Percentiles rank a stretch among this genome's conserved stretches.
Conservation (phyloP, 2,113 vertebrate genomes). For the Semnornis frantzii region DNA sequence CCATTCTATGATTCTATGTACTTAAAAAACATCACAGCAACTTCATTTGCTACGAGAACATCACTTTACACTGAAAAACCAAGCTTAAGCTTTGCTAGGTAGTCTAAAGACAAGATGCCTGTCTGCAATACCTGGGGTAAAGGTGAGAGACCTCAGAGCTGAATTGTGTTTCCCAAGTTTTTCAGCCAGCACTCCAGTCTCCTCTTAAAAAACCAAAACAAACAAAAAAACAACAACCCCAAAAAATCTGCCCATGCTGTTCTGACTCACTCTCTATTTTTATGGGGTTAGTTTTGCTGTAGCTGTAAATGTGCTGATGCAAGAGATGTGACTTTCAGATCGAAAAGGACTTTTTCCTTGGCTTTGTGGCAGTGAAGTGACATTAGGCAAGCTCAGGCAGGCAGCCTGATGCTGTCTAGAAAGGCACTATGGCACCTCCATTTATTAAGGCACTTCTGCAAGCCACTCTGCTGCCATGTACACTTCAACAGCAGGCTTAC, state of each 20-base stretch:
- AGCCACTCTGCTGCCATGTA: neutral
- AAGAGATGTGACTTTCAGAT: neutral
- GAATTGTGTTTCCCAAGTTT: neutral
- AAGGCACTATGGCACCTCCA: neutral
- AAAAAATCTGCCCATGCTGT: neutral
- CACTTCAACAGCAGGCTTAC: neutral
- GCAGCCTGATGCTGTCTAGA: neutral
- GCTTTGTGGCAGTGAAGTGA: neutral
- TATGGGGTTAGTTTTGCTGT: neutral
- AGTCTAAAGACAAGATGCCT: neutral
- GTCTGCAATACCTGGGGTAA: neutral
- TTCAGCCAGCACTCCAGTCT: neutral
- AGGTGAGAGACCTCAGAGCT: neutral
- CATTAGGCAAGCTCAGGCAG: neutral
- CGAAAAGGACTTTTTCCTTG: neutral
- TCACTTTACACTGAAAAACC: neutral
- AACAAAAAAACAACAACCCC: no score
- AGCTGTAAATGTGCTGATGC: neutral
- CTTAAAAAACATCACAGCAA: neutral
- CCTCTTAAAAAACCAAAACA: neutral
- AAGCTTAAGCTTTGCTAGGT: neutral
- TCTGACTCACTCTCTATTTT: neutral
- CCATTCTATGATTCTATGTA: neutral
- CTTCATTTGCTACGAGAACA: neutral
- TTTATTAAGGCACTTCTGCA: neutral